Evolutionary conservation across 1,140 invertebrate genomes (phyloP).

Genomic region (Drosophila nigrodunni): DNA sequence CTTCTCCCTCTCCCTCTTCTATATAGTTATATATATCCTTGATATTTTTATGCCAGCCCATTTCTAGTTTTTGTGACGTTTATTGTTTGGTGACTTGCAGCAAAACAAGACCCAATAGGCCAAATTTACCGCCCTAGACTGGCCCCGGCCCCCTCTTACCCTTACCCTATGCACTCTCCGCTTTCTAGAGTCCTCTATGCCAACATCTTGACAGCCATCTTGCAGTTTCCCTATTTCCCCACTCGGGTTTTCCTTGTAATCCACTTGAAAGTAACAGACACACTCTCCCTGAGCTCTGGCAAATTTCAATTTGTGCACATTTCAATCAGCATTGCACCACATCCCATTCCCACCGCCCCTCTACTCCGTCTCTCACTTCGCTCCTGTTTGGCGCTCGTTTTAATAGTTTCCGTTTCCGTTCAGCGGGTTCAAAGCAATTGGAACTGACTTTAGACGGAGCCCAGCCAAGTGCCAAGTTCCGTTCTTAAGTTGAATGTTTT

Average conservation of each 20-base stretch:
- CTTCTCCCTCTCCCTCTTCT: not conserved
- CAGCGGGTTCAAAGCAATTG: slow-evolving; percentile 78
- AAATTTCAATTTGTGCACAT: slow-evolving; percentile 82
- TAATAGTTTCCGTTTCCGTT: slow-evolving; percentile 81
- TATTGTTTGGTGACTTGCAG: slow-evolving; percentile 69
- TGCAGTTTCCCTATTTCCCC: not conserved
- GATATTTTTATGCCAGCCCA: slow-evolving; percentile 77
- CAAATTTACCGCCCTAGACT: slow-evolving; percentile 61
- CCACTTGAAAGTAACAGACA: slow-evolving; percentile 11
- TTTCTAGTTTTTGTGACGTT: slow-evolving; percentile 74
- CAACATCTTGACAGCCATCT: slow-evolving; percentile 33
- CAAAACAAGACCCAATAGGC: slow-evolving; percentile 72
- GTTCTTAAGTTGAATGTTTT: slow-evolving; percentile 16
- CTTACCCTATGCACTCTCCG: not conserved
- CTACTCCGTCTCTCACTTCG: not conserved
- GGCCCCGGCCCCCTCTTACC: not conserved
- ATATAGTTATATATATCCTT: slow-evolving; percentile 70
- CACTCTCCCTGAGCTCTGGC: slow-evolving; percentile 36
- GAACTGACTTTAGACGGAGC: slow-evolving; percentile 60
- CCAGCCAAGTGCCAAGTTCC: slow-evolving; percentile 72
- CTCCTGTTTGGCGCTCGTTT: slow-evolving; percentile 75
- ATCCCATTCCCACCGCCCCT: not conserved
- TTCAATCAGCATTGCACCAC: slow-evolving; percentile 72
- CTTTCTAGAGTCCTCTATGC: not conserved
- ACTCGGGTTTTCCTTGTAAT: not conserved